A percentile compares a stretch with the other conserved stretches of the same genome.
Evolutionary conservation across 2,797 vertebrate species (phyloP).

Genomic region (Lacerta agilis): DNA sequence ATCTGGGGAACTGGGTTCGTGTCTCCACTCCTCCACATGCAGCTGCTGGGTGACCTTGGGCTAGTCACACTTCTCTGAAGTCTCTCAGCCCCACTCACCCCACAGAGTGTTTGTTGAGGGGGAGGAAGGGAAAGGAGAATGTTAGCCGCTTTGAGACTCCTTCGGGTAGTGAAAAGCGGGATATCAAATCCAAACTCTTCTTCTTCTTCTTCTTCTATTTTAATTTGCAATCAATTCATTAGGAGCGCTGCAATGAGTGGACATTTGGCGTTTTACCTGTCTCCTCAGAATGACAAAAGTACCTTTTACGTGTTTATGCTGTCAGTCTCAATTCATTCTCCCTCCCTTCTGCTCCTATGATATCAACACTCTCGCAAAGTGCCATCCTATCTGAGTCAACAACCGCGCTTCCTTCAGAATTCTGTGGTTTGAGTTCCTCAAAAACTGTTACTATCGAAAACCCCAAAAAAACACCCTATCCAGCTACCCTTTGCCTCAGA

Average conservation of each 20-base stretch:
- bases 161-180: no score
- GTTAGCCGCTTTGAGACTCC: no score
- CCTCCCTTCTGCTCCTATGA: background rate
- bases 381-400: slow-evolving; percentile 43
- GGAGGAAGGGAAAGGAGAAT: no score
- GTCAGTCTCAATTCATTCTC: slow-evolving; percentile 14
- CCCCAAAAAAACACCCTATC: background rate
- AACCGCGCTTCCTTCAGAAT: slow-evolving; percentile 45
- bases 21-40: no score
- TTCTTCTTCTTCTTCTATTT: no score
- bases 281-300: slow-evolving; percentile 20
- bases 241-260: slow-evolving; percentile 33
- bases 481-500: background rate
- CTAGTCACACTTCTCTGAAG: no score
- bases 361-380: slow-evolving; percentile 33
- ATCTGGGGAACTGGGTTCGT: no score
- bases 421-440: slow-evolving; percentile 11
- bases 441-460: slow-evolving; percentile 31
- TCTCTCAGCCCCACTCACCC: no score
- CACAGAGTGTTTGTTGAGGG: no score
- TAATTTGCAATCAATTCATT: background rate
- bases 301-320: slow-evolving; percentile 16
- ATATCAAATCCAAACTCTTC: no score
- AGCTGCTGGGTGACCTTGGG: no score
- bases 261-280: background rate